Evolutionary conservation across 2,888 invertebrate genomes (phyloP), one percentile per base, ranked within the genome.

Genomic region (Neocrepidodera transversa): DNA sequence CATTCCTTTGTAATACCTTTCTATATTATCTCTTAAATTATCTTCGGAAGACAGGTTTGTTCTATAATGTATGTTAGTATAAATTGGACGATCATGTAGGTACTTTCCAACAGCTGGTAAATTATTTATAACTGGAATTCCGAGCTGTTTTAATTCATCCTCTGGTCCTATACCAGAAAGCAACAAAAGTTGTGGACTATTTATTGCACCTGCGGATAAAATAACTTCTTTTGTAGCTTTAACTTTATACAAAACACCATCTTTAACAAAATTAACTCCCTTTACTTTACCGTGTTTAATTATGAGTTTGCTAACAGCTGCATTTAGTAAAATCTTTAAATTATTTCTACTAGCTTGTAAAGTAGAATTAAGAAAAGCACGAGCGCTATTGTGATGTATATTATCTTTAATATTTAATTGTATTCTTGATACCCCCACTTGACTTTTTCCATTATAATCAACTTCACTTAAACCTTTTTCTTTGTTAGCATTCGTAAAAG

Each of bases 161-260:
- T 74, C 78, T 0, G 91, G 91, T 0, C 91, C 91, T 23, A 94
- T 81, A 10, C 95, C 95, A 0, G 93, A 93, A 10, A 94, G 76
- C 91, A 94, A 89, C 42, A 95, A 78, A 4, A 95, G 77, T 74
- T 95, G 93, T 0, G 95, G 92, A 1, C 92, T 90, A 66, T 91
- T 92, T 18, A 95, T 86, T 85, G n/a, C 81, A 2, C 95, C 95
- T 0, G 92, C 92, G 4, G 90, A 86, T 26, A 94, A 78, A 50
- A 95, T 84, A 1, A 95, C 85, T 79, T 92, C 94, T 65, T 88
- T 90, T 10, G 81, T 83, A 1, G 91, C 91, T 4, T 78, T 75
- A 0, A 83, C 82, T 2, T 74, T 68, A 61, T 79, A 85, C 3
- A 20, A 35, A 7, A 20, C 42, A 6, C 58, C 30, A 18, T 53